Percentiles rank a stretch among this genome's conserved stretches.
Evolutionary conservation across 2,797 vertebrate species (phyloP).

Genomic region (Podargus strigoides): DNA sequence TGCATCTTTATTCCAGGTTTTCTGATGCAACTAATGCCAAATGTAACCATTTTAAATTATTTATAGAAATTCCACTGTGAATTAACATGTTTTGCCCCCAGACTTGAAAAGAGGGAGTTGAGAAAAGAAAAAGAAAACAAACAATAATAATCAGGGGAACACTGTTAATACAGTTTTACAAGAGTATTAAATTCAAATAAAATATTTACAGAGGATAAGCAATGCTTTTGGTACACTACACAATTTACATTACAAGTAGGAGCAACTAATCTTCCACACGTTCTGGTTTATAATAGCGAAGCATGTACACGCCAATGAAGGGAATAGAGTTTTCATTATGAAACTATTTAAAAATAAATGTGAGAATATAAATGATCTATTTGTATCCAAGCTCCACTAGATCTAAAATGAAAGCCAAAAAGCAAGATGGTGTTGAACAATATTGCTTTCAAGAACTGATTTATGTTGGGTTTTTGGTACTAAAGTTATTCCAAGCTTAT

Average conservation of each 20-base stretch:
- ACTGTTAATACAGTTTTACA: slow-evolving; percentile 54
- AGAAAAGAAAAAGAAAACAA: not conserved
- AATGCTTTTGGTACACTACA: slow-evolving; percentile 5
- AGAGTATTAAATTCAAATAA: slow-evolving; percentile 65
- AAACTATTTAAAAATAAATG: slow-evolving; percentile 70
- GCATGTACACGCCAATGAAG: not conserved
- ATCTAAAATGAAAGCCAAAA: slow-evolving; percentile 58
- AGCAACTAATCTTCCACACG: slow-evolving; percentile 60
- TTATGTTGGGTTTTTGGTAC: slow-evolving; percentile 13
- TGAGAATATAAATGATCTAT: slow-evolving; percentile 70
- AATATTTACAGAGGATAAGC: slow-evolving; percentile 52
- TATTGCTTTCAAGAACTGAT: slow-evolving; percentile 49
- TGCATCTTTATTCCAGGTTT: not conserved
- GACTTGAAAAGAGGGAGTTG: not conserved
- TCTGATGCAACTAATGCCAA: not conserved
- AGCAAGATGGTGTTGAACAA: slow-evolving; percentile 48
- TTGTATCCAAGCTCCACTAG: slow-evolving; percentile 51
- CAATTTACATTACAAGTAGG: slow-evolving; percentile 65
- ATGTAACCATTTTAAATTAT: slow-evolving; percentile 12
- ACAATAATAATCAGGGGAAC: slow-evolving; percentile 14
- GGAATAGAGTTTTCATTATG: slow-evolving; percentile 62
- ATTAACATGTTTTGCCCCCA: not conserved
- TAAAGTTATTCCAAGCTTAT: not conserved
- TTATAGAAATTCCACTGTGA: slow-evolving; percentile 1
- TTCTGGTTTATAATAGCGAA: slow-evolving; percentile 50